A percentile compares a stretch with the other conserved stretches of the same genome.
Evolutionary conservation across 2,113 vertebrate species (phyloP).

Genomic region (Nycticorax nycticorax): DNA sequence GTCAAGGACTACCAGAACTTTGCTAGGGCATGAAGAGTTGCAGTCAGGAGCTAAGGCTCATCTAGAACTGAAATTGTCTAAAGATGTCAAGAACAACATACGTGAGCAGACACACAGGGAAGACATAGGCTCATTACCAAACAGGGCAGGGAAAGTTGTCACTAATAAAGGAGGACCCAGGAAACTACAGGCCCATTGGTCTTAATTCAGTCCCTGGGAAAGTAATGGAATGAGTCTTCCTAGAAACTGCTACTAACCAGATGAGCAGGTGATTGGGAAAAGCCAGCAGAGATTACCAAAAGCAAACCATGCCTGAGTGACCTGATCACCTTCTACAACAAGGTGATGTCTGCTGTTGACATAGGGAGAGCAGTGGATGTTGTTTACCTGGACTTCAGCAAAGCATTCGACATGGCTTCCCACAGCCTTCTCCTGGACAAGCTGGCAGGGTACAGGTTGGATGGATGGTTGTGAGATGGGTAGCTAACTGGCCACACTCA

Average conservation of each 20-base stretch:
- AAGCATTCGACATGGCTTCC: not conserved
- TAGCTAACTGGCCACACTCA: not conserved
- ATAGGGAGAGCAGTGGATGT: not conserved
- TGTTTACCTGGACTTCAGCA: not conserved
- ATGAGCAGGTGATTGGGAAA: not conserved
- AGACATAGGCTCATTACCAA: not conserved
- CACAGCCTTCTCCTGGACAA: not conserved
- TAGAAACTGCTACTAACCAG: not conserved
- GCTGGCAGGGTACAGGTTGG: not conserved
- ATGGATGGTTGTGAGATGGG: not conserved
- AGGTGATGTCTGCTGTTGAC: not conserved
- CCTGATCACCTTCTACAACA: not conserved
- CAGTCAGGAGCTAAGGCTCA: not conserved
- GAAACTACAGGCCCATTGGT: not conserved
- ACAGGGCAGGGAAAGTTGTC: not conserved
- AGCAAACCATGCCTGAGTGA: not conserved
- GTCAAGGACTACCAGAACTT: not conserved
- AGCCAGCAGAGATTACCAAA: not conserved
- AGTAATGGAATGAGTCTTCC: not conserved
- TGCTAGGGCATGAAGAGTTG: not conserved
- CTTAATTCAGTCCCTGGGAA: not conserved
- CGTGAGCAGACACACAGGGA: not conserved
- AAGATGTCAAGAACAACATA: not conserved
- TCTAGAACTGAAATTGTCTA: not conserved
- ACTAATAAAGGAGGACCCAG: not conserved